Base-by-base conservation (phyloP, 2,113 vertebrate species). In the Perognathus longimembris region DNA sequence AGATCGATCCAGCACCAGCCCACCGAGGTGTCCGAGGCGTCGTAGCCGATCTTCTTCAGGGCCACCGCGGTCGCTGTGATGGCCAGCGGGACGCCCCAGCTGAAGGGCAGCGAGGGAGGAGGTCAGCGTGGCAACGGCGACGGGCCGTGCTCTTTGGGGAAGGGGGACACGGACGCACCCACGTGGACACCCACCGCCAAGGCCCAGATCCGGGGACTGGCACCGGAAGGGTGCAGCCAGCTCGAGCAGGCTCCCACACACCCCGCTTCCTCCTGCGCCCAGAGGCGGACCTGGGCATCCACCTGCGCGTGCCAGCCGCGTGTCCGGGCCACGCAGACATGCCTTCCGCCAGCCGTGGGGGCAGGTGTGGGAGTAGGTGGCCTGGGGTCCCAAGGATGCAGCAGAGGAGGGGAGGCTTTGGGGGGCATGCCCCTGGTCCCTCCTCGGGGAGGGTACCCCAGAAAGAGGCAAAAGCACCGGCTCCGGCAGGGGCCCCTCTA, bases 1-100 rank as follows among this genome's bases (percentile, higher is more conserved):
- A 99, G 97, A 92, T 98, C 97, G 54, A 99, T 97, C 99, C 99
- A 99, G 96, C 99, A 99, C 99, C 99, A 99, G 97, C 99, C 99
- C 77, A 99, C 99, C 0, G 99, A 99, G 64, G 99, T 99, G 0
- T 99, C 99, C 0, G 99, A 99, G 0, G 99, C 99, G 0, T 99
- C 98, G 0, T 99, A 99, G 82, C 99, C 99, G 0, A 99, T 99
- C 97, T 99, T 99, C 94, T 98, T 98, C 14, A 99, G 97, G 4
- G 95, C 95, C 12, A 99, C 98, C 0, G 99, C 99, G 0, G 98
- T 97, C 18, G 97, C 95, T 0, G 99, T 99, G 96, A 99, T 99
- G 95, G 38, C 96, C 66, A 99, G 96, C 3, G 99, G 99, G 5
- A 99, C 82, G 0, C 99, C 99, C 99, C 99, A 99, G 97, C 99